Conservation (phyloP, 2,888 invertebrate species). For the Pachliopta kotzebuea region DNA sequence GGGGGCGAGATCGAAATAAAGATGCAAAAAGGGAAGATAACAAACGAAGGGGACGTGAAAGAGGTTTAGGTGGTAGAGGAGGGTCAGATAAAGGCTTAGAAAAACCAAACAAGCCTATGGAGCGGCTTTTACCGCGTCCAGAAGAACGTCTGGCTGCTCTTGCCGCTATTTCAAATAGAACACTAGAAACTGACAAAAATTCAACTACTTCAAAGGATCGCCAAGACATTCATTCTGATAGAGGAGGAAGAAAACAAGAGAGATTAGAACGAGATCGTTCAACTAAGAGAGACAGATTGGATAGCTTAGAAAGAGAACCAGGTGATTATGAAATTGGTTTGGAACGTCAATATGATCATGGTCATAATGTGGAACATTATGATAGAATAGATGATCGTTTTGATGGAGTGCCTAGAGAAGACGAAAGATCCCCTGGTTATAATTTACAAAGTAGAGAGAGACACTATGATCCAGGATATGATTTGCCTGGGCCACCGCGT, state of each 20-base stretch:
- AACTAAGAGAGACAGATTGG: constrained; percentile 69
- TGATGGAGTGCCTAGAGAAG: constrained; percentile 67
- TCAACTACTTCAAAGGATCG: constrained; percentile 71
- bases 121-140: constrained; percentile 82
- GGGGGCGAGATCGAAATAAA: constrained; percentile 83
- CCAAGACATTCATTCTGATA: constrained; percentile 70
- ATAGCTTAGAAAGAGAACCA: constrained; percentile 72
- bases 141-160: constrained; percentile 83
- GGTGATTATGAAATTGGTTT: constrained; percentile 70
- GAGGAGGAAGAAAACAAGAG: constrained; percentile 71
- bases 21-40: constrained; percentile 77
- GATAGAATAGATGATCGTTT: constrained; percentile 71
- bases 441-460: constrained; percentile 63
- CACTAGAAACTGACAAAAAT: constrained; percentile 69
- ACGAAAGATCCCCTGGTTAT: constrained; percentile 70
- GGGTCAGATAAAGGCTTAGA: constrained; percentile 78
- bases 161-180: constrained; percentile 74
- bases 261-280: constrained; percentile 77
- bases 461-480: constrained; percentile 72
- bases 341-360: constrained; percentile 71
- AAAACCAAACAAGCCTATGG: constrained; percentile 82
- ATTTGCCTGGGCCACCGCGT: constrained; percentile 68
- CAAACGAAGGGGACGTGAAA: constrained; percentile 73
- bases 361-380: constrained; percentile 75
- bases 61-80: constrained; percentile 71